Evolutionary conservation across 2,797 vertebrate genomes (phyloP), one percentile per base, ranked within the genome.

Genomic region (Notolepis coatsorum): DNA sequence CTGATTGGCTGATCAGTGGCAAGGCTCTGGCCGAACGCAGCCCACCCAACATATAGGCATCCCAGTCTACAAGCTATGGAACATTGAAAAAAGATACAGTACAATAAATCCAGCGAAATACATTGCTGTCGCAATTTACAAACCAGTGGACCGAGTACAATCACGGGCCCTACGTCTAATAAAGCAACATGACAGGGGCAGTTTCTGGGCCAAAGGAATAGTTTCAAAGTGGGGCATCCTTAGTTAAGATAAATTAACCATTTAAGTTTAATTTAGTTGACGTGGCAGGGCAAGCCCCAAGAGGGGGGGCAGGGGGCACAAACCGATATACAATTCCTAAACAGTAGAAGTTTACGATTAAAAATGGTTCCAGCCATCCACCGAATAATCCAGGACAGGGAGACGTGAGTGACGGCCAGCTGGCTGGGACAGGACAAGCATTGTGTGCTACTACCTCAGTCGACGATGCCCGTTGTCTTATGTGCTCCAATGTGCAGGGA

Each of bases 1-100:
- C 89, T 88, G 89, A 92, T 24, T 91, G 85, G 88, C 70, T 84
- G 87, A 91, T 91, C 87, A 90, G 91, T 58, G 23, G 80, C 84
- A 61, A 75, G 42, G 80, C 76, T 76, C 59, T 7, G 43, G 75
- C 33, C 61, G 2, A 70, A 58, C 30, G 39, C 64, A 55, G 37
- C 51, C 15, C 13, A 28, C 50, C n/a, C 17, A 28, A 39, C 45
- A 20, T 60, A 66, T 51, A 57, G 6, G 54, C 35, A 12, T 27
- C 33, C 25, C 53, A 20, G 54, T 61, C 59, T 41, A 73, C 53
- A 13, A 49, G 59, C 65, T 69, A 83, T 7, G 35, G 39, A 80
- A 75, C 64, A 63, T 62, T 53, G 31, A 58, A 67, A 73, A 27
- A 79, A 55, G n/a, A 71, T 79, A 78, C 70, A 85, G 75, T 81